Conservation (phyloP, 2,797 vertebrate genomes). For the Darevskia nairensis region DNA sequence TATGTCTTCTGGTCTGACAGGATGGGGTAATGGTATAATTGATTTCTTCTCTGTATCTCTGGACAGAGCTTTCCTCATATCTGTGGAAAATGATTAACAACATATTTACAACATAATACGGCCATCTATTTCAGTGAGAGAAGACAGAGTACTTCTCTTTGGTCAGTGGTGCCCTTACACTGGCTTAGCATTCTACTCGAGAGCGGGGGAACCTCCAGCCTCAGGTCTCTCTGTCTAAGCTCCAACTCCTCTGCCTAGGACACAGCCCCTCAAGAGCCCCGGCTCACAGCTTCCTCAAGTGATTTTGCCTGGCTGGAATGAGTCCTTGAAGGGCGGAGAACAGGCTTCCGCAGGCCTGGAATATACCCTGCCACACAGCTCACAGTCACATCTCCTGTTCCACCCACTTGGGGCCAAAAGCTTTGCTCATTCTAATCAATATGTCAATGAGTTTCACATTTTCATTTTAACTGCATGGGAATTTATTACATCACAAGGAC, state of each 20-base stretch:
- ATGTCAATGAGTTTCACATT: not conserved
- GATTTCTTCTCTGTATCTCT: conserved; percentile 96
- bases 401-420: too few species aligned
- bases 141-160: not conserved
- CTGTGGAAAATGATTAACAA: conserved; percentile 74
- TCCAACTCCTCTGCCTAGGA: too few species aligned
- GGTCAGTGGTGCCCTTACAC: not conserved
- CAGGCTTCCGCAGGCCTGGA: too few species aligned
- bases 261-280: too few species aligned
- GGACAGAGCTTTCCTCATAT: conserved; percentile 97
- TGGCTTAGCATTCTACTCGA: not conserved
- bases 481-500: not conserved
- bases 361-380: too few species aligned
- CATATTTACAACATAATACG: not conserved
- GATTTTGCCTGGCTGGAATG: not conserved
- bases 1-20: conserved; percentile 94
- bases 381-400: too few species aligned
- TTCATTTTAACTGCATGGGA: not conserved
- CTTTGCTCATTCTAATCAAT: not conserved
- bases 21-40: conserved; percentile 93
- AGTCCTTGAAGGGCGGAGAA: too few species aligned
- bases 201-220: not conserved
- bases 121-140: not conserved
- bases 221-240: not conserved
- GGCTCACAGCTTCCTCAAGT: not conserved